Evolutionary conservation across 2,888 invertebrate genomes (phyloP).

Genomic region (Mechanitis messenoides): DNA sequence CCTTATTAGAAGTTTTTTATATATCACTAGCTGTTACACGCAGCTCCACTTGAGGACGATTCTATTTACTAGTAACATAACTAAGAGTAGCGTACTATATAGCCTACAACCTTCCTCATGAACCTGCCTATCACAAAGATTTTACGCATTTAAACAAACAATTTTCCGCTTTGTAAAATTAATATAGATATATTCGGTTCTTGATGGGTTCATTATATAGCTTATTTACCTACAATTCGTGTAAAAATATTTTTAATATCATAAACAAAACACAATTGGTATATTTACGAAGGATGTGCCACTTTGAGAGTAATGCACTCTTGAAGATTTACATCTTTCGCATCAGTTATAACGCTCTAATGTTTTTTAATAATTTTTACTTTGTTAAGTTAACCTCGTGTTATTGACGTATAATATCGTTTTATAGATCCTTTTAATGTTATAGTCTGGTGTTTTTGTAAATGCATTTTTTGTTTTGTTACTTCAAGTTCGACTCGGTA

Average conservation of each 20-base stretch:
- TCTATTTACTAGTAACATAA: too few species aligned
- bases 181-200: too few species aligned
- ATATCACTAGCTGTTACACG: conserved; percentile 14
- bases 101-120: too few species aligned
- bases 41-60: too few species aligned
- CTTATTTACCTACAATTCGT: too few species aligned
- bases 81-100: too few species aligned
- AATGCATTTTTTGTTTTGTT: conserved; percentile 1
- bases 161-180: too few species aligned
- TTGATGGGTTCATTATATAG: too few species aligned
- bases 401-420: conserved; percentile 23
- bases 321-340: conserved; percentile 69
- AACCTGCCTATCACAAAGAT: too few species aligned
- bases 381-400: conserved; percentile 34
- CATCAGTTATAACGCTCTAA: conserved; percentile 53
- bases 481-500: not conserved
- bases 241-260: too few species aligned
- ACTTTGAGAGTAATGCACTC: conserved; percentile 71
- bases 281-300: conserved; percentile 54
- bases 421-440: too few species aligned
- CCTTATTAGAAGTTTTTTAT: conserved; percentile 40
- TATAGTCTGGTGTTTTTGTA: not conserved
- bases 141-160: too few species aligned
- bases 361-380: conserved; percentile 64
- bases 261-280: conserved; percentile 5